Evolutionary conservation across 2,113 vertebrate species (phyloP).

Genomic region (Hippotragus niger): DNA sequence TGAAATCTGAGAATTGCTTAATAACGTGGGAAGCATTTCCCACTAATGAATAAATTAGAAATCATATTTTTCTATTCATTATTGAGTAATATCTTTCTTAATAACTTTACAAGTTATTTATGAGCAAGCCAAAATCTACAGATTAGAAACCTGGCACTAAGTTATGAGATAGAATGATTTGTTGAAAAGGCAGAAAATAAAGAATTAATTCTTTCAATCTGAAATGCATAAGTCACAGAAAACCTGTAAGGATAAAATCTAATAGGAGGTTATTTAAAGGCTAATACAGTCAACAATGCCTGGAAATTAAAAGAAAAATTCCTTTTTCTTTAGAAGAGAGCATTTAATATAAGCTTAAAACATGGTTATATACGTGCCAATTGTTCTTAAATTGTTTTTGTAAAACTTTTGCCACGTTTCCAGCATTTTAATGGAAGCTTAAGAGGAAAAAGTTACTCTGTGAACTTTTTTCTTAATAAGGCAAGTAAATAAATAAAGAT

Average conservation of each 20-base stretch:
- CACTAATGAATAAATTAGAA: not conserved
- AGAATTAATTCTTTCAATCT: not conserved
- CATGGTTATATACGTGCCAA: constrained; percentile 8
- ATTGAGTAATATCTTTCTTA: not conserved
- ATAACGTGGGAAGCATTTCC: too few species aligned
- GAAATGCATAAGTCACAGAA: not conserved
- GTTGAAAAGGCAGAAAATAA: constrained; percentile 17
- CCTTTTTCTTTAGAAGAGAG: constrained; percentile 69
- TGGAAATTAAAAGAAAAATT: constrained; percentile 66
- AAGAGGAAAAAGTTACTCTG: constrained; percentile 32
- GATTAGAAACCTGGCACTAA: not conserved
- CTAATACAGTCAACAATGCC: constrained; percentile 39
- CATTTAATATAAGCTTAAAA: constrained; percentile 54
- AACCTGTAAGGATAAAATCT: not conserved
- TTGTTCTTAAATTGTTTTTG: constrained; percentile 69
- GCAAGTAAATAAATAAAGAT: constrained; percentile 66
- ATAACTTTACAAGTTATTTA: not conserved
- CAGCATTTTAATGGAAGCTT: constrained; percentile 58
- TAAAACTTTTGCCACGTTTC: constrained; percentile 45
- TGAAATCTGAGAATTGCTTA: not conserved
- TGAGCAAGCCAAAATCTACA: not conserved
- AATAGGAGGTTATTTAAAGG: constrained; percentile 26
- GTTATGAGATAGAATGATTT: not conserved
- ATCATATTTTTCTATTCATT: not conserved
- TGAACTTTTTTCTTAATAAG: constrained; percentile 51